phyloP scores from a whole-genome alignment of 2,888 invertebrate genomes.

The Diadegma fenestrale region DNA sequence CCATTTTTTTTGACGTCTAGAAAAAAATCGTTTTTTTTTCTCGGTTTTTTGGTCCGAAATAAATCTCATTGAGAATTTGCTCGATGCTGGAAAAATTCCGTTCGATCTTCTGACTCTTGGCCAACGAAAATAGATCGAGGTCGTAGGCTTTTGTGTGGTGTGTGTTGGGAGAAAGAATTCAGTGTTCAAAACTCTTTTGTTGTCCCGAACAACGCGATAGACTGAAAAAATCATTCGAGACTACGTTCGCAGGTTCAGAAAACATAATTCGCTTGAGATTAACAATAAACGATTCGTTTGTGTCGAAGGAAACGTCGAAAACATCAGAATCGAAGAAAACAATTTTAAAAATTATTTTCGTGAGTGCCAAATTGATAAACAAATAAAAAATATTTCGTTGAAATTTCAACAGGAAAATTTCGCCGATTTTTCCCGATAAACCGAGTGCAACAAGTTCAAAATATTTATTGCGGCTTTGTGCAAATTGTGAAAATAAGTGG shows the following conservation, averaged over 20 bases:
- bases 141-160: constrained; percentile 23
- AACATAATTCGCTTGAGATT: neutral
- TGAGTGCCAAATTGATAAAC: neutral
- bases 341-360: too few species aligned
- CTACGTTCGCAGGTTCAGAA: neutral
- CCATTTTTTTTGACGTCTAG: neutral
- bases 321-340: neutral
- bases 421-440: too few species aligned
- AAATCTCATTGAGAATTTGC: constrained; percentile 1
- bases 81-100: constrained; percentile 33
- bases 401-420: too few species aligned
- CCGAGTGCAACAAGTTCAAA: constrained; percentile 55
- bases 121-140: constrained; percentile 55
- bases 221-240: constrained; percentile 6
- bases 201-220: constrained; percentile 42
- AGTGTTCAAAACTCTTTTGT: constrained; percentile 54
- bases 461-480: neutral
- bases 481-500: constrained; percentile 40
- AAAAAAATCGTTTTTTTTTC: neutral
- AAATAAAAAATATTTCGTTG: too few species aligned
- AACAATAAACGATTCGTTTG: neutral
- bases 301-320: neutral
- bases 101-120: constrained; percentile 34
- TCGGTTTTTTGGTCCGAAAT: neutral
- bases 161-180: constrained; percentile 39